Conservation (phyloP, 1,140 invertebrate species). For the Zeugodacus cucurbitae region DNA sequence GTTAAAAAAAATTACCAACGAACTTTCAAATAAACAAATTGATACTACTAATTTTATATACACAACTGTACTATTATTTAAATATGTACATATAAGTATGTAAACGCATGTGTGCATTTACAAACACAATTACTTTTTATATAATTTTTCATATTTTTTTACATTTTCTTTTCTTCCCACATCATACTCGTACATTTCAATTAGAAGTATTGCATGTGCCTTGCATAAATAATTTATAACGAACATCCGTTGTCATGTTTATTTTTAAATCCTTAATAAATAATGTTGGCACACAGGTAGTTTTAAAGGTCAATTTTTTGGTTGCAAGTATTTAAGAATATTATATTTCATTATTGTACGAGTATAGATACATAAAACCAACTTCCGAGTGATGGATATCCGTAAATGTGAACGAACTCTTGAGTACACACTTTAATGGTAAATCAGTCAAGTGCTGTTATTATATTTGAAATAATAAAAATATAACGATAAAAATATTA, state of each 20-base stretch:
- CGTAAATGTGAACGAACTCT: neutral
- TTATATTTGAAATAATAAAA: no score
- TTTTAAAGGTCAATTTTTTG: neutral
- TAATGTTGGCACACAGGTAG: neutral
- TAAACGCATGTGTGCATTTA: neutral
- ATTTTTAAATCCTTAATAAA: constrained; percentile 5
- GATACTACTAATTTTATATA: neutral
- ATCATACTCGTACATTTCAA: neutral
- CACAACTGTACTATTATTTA: neutral
- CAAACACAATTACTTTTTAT: neutral
- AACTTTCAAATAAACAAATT: neutral
- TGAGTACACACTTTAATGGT: neutral
- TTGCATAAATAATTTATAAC: constrained; percentile 30
- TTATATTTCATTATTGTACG: neutral
- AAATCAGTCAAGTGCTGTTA: no score
- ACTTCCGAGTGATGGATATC: neutral
- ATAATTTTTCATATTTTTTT: neutral
- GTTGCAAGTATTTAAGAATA: neutral
- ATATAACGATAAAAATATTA: no score
- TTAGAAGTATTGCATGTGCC: constrained; percentile 5
- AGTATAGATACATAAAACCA: neutral
- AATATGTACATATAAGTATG: neutral
- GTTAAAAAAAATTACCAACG: no score
- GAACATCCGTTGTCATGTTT: constrained; percentile 9
- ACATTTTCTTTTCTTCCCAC: neutral